These are phyloP conservation scores for Symphodus melops DNA, from an alignment of 2,113 vertebrate genomes.

Conservation along the genomic window DNA sequence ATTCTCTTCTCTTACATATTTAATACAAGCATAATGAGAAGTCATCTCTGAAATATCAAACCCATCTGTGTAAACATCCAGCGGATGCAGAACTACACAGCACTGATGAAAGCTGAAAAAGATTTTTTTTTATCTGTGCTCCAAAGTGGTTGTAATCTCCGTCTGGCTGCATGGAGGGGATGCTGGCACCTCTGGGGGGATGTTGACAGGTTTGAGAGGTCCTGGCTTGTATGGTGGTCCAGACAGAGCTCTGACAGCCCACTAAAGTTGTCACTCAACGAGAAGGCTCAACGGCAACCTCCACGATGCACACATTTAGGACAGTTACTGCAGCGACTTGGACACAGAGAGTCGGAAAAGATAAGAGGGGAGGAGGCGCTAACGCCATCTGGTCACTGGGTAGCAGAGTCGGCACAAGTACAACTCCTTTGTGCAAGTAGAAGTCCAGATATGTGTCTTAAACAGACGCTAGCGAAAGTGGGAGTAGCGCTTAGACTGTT, in stretches of 20 bases:
- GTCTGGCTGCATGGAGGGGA: slow-evolving; percentile 51
- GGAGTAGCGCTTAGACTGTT: not conserved
- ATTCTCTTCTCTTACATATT: slow-evolving; percentile 36
- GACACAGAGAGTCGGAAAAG: slow-evolving; percentile 39
- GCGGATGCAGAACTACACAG: slow-evolving; percentile 45
- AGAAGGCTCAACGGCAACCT: slow-evolving; percentile 35
- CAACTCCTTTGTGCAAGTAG: too few relatives aligned
- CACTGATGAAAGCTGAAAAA: slow-evolving; percentile 44
- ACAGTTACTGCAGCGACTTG: slow-evolving; percentile 40
- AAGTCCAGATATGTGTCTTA: too few relatives aligned
- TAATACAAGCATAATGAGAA: slow-evolving; percentile 47
- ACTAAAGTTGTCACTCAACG: slow-evolving; percentile 43
- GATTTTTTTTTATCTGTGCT: slow-evolving; percentile 60
- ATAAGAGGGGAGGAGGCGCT: slow-evolving; percentile 40
- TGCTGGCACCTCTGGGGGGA: slow-evolving; percentile 56
- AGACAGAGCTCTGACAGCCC: slow-evolving; percentile 36
- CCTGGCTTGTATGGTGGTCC: slow-evolving; percentile 44
- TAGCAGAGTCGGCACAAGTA: not conserved
- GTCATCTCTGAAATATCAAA: slow-evolving; percentile 32
- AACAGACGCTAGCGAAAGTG: not conserved
- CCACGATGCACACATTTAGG: slow-evolving; percentile 41
- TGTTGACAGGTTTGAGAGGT: slow-evolving; percentile 68
- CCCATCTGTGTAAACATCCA: slow-evolving; percentile 73
- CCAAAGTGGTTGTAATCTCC: slow-evolving; percentile 68
- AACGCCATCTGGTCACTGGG: not conserved